Percentiles rank a stretch among this genome's conserved stretches.
phyloP scores from a whole-genome alignment of 2,113 vertebrate genomes.

The Ramphastos sulfuratus region DNA sequence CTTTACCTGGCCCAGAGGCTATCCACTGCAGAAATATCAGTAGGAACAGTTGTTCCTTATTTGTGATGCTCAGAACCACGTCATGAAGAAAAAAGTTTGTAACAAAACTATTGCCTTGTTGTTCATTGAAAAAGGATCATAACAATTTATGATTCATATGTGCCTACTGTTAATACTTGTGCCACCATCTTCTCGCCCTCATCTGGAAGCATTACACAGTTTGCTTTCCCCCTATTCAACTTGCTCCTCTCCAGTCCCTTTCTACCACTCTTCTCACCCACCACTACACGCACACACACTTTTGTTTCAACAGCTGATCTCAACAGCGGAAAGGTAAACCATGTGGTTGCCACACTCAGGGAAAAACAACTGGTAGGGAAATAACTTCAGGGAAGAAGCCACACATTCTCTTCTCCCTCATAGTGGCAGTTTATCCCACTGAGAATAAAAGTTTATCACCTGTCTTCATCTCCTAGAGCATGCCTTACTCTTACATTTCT shows the following conservation, averaged over 20 bases:
- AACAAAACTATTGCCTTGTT: not conserved
- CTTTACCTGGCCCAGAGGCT: not conserved
- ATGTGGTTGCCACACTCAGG: not conserved
- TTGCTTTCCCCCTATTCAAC: not conserved
- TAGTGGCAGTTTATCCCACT: not conserved
- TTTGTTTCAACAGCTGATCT: not conserved
- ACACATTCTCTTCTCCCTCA: not conserved
- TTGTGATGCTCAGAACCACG: not conserved
- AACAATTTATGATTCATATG: not conserved
- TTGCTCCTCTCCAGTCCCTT: not conserved
- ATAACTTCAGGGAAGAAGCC: not conserved
- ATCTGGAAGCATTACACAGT: not conserved
- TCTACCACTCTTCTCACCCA: not conserved
- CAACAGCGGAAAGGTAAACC: not conserved
- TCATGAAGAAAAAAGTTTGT: not conserved
- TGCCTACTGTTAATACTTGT: not conserved
- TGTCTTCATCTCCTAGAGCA: not conserved
- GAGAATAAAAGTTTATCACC: not conserved
- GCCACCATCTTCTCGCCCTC: not conserved
- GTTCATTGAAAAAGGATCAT: not conserved
- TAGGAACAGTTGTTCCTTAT: not conserved
- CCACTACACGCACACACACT: accelerated
- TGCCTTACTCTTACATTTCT: not conserved
- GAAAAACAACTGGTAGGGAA: not conserved
- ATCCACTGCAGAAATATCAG: not conserved